These are phyloP conservation scores for Stegodyphus dumicola DNA, from an alignment of 1,140 invertebrate genomes.

Conservation along the genomic window DNA sequence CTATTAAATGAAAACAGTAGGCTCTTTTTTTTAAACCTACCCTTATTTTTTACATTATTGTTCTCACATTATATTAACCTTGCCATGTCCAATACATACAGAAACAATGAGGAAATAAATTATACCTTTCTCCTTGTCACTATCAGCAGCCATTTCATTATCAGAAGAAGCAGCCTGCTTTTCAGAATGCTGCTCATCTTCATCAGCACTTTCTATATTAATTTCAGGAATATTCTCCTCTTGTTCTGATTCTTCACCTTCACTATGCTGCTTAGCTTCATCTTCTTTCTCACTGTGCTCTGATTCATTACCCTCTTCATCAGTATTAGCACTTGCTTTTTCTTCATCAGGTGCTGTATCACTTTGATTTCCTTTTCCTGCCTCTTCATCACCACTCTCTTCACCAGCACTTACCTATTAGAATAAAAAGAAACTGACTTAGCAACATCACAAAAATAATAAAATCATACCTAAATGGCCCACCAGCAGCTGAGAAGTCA, in stretches of 20 bases:
- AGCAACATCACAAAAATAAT: too few species aligned
- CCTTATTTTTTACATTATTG: background rate
- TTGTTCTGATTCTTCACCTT: conserved; percentile 40
- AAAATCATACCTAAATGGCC: too few species aligned
- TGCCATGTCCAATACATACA: background rate
- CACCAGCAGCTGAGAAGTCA: too few species aligned
- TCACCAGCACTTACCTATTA: too few species aligned
- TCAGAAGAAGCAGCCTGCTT: conserved; percentile 70
- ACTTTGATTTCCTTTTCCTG: background rate
- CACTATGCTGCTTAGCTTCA: conserved; percentile 12
- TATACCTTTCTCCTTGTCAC: conserved; percentile 42
- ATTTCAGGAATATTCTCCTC: conserved; percentile 54
- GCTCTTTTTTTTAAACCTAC: too few species aligned
- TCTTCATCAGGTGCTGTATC: conserved; percentile 36
- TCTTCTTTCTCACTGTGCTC: conserved; percentile 60
- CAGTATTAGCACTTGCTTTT: conserved; percentile 65
- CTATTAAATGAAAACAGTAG: too few species aligned
- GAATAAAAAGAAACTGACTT: too few species aligned
- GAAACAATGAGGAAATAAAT: background rate
- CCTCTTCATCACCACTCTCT: too few species aligned
- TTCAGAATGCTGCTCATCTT: conserved; percentile 32
- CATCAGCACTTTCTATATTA: conserved; percentile 56
- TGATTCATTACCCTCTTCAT: conserved; percentile 58
- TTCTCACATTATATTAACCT: background rate
- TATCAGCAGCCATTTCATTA: conserved; percentile 69